These are phyloP conservation scores for Microplitis mediator DNA, from an alignment of 1,140 invertebrate species.

Conservation along the genomic window DNA sequence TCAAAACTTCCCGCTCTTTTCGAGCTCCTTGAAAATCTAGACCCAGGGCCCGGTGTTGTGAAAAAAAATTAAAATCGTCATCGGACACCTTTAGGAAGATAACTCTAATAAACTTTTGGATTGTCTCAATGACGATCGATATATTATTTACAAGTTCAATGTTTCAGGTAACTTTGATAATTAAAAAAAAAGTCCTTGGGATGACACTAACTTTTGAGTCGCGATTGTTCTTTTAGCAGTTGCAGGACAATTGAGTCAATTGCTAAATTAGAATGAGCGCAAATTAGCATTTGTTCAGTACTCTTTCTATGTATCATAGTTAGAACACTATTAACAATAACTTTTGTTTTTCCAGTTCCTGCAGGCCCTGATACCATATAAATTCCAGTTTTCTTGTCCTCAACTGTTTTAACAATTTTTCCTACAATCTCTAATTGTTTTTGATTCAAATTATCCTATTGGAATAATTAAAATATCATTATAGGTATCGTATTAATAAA, in stretches of 20 bases:
- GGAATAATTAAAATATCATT: too few relatives aligned
- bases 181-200: too few relatives aligned
- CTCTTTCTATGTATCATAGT: conserved; percentile 14
- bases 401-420: not conserved
- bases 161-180: too few relatives aligned
- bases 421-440: conserved; percentile 6
- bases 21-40: too few relatives aligned
- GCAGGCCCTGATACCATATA: conserved; percentile 18
- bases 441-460: not conserved
- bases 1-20: too few relatives aligned
- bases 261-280: not conserved
- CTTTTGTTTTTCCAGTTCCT: conserved; percentile 20
- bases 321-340: conserved; percentile 19
- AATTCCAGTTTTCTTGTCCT: not conserved
- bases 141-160: too few relatives aligned
- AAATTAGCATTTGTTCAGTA: conserved; percentile 16
- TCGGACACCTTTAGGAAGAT: too few relatives aligned
- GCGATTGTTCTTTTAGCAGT: not conserved
- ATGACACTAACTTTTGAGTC: not conserved
- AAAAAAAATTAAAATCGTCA: too few relatives aligned
- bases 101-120: too few relatives aligned
- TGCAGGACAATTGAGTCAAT: conserved; percentile 2
- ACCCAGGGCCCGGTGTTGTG: too few relatives aligned
- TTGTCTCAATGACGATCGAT: too few relatives aligned
- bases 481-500: too few relatives aligned